These are phyloP conservation scores for Thymallus thymallus DNA, from an alignment of 2,113 vertebrate species.

Conservation along the genomic window DNA sequence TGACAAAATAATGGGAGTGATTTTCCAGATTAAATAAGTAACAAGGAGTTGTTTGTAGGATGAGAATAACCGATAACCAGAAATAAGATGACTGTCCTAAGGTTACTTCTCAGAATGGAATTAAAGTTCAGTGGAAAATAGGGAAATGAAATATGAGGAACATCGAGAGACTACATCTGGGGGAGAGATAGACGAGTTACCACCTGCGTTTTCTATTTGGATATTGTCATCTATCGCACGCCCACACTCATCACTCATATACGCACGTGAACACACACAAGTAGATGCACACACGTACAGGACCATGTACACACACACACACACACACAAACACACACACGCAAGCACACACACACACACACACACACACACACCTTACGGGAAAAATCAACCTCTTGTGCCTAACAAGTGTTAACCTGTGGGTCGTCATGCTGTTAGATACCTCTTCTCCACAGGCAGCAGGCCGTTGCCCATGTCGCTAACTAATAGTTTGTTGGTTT, in stretches of 20 bases:
- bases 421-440: background rate
- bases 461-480: no score
- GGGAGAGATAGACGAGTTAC: slow-evolving; percentile 3
- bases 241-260: no score
- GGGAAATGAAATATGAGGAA: background rate
- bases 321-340: background rate
- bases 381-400: no score
- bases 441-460: no score
- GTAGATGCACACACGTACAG: background rate
- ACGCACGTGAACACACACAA: background rate
- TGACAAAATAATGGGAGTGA: background rate
- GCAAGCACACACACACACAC: slow-evolving; percentile 11
- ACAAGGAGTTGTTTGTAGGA: background rate
- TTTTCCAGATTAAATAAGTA: background rate
- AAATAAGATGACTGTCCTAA: background rate
- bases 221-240: background rate
- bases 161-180: background rate
- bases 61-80: background rate
- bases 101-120: background rate
- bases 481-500: slow-evolving; percentile 16
- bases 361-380: background rate
- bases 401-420: background rate
- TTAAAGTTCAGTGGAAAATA: background rate
- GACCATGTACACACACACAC: background rate
- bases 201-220: background rate